Base-by-base conservation (phyloP, 2,113 vertebrate species). In the Micronycteris hirsuta region DNA sequence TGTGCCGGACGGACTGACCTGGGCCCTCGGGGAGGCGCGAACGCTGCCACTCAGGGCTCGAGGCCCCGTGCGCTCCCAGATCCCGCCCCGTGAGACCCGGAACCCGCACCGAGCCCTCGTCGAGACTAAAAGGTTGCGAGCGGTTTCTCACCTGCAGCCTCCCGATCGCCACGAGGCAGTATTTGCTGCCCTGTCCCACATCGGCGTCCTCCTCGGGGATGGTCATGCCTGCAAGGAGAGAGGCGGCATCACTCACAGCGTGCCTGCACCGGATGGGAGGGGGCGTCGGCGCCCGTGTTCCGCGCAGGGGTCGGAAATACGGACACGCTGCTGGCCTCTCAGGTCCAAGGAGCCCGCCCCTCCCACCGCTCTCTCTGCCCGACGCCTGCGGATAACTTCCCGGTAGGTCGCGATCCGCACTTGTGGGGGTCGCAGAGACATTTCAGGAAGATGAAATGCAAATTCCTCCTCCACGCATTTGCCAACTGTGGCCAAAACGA, bases 161-260 rank as follows among this genome's bases (percentile, higher is more conserved):
- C 68, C 99, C 99, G 38, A 99, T 99, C 33, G 99, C 99, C 93
- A 99, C 99, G 0, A 99, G 99, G 97, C 99, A 99, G 90, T 99
- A 99, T 98, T 99, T 99, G 94, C 99, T 99, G 81, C 99, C 99
- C 97, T 99, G 99, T 2, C 99, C 99, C 36, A 99, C 99, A 78
- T 99, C 99, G 2, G 99, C 98, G 4, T 99, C 99, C 97, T 99
- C 99, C 52, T 99, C 99, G 26, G 99, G 99, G 94, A 99, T 99
- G 0, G 99, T 99, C 99, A 99, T 99, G 91, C 99, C 99, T 99
- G 96, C 89, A 98, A 98, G 15, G n/a, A 95, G 97, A 96, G 3
- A 61, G 0, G 20, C 28, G 91, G 81, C 0, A 81, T 88, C 92
- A 56, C 24, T 26, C 80, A 7, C 10, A 81, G 81, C 31, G 7